These are phyloP conservation scores for Prolemur simus DNA, from an alignment of 2,113 vertebrate species.

Conservation along the genomic window DNA sequence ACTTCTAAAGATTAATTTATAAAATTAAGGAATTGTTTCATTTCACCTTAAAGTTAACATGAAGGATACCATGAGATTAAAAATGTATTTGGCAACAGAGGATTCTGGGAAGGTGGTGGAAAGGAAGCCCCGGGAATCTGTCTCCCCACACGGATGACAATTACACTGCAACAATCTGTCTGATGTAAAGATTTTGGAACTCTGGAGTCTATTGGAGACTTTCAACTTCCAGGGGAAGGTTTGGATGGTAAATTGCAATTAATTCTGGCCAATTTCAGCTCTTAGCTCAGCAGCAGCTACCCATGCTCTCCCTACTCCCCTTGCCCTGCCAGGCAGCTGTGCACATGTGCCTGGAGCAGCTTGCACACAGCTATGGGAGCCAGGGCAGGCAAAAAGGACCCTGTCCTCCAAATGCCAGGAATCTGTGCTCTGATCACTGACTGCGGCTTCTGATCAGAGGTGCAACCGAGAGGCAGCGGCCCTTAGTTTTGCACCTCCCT, in stretches of 20 bases:
- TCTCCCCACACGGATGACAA: not conserved
- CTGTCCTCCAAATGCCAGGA: not conserved
- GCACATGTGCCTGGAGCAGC: not conserved
- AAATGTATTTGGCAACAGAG: not conserved
- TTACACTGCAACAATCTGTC: not conserved
- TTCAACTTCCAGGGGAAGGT: not conserved
- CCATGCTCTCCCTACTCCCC: not conserved
- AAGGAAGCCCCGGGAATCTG: not conserved
- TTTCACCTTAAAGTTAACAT: not conserved
- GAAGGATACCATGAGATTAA: not conserved
- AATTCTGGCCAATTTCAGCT: not conserved
- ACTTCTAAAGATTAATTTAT: not conserved
- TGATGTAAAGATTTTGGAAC: not conserved
- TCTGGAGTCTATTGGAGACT: not conserved
- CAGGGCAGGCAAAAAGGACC: not conserved
- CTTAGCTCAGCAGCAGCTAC: not conserved
- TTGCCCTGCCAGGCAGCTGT: too few species aligned
- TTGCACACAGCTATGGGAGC: not conserved
- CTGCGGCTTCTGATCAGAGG: not conserved
- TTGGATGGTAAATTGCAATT: not conserved
- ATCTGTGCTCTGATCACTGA: too few species aligned
- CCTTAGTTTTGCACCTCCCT: not conserved
- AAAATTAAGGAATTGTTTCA: constrained; percentile 7
- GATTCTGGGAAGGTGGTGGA: not conserved
- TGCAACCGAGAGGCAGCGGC: not conserved